Conservation (phyloP, 2,888 invertebrate genomes). For the Tromatobia lineatoria region DNA sequence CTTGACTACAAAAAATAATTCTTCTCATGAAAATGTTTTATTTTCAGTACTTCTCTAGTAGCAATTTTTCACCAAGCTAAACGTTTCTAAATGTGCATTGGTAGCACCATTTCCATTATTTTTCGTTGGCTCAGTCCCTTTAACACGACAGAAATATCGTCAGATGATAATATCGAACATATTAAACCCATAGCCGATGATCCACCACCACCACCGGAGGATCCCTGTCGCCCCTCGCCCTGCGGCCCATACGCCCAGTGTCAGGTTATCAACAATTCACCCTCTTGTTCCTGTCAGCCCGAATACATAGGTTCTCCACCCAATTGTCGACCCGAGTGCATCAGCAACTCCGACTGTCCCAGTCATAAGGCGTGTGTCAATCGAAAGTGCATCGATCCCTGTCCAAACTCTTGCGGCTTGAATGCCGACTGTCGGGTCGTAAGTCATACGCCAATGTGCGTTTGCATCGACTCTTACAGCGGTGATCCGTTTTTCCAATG, state of each 20-base stretch:
- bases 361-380: constrained; percentile 91
- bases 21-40: no score
- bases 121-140: no score
- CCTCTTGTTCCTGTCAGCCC: constrained; percentile 89
- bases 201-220: constrained; percentile 64
- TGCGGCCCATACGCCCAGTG: constrained; percentile 89
- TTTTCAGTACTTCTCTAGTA: no score
- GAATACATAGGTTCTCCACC: constrained; percentile 91
- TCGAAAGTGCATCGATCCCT: constrained; percentile 92
- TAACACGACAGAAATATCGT: not conserved
- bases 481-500: constrained; percentile 89
- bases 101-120: no score
- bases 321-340: constrained; percentile 92
- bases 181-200: constrained; percentile 53
- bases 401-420: constrained; percentile 90
- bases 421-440: constrained; percentile 91
- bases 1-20: no score
- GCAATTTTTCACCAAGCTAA: no score
- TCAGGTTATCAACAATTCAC: constrained; percentile 87
- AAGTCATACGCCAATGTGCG: constrained; percentile 92
- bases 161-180: not conserved
- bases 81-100: no score
- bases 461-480: constrained; percentile 86
- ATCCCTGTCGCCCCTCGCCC: constrained; percentile 83
- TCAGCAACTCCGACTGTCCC: constrained; percentile 91